Conservation (phyloP, 2,797 vertebrate genomes). For the Mus caroli region DNA sequence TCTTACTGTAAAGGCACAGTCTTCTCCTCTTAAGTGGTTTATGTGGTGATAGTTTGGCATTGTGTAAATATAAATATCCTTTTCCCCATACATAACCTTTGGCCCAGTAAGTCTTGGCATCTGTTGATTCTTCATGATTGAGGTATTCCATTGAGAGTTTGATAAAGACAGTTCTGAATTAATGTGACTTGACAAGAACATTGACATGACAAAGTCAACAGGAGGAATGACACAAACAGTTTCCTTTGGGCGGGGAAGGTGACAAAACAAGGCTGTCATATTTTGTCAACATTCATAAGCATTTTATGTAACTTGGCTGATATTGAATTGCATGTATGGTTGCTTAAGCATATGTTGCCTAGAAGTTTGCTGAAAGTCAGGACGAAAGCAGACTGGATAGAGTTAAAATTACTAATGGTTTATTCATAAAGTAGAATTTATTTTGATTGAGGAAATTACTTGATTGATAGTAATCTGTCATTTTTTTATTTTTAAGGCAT, state of each 20-base stretch:
- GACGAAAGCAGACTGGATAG: slow-evolving; percentile 30
- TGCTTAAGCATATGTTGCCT: background rate
- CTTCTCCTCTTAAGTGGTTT: slow-evolving; percentile 26
- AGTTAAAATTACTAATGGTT: slow-evolving; percentile 54
- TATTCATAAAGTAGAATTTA: slow-evolving; percentile 65
- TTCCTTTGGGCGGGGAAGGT: background rate
- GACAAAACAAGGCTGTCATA: slow-evolving; percentile 1
- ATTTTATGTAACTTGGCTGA: slow-evolving; percentile 29
- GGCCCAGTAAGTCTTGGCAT: background rate
- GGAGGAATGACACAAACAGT: background rate
- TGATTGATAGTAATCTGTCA: slow-evolving; percentile 36
- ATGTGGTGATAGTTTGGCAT: background rate
- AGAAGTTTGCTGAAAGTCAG: slow-evolving; percentile 35
- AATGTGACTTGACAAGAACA: background rate
- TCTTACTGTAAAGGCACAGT: background rate
- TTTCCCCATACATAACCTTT: background rate
- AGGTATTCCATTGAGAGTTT: background rate
- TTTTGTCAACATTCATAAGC: background rate
- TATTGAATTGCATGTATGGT: background rate
- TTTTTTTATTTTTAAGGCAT: background rate
- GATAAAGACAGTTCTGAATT: slow-evolving; percentile 47
- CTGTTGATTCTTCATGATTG: background rate
- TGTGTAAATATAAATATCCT: slow-evolving; percentile 48
- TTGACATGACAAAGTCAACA: slow-evolving; percentile 30
- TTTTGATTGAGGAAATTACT: slow-evolving; percentile 28